Conservation (phyloP, 1,140 invertebrate genomes). For the Drosophila azteca region DNA sequence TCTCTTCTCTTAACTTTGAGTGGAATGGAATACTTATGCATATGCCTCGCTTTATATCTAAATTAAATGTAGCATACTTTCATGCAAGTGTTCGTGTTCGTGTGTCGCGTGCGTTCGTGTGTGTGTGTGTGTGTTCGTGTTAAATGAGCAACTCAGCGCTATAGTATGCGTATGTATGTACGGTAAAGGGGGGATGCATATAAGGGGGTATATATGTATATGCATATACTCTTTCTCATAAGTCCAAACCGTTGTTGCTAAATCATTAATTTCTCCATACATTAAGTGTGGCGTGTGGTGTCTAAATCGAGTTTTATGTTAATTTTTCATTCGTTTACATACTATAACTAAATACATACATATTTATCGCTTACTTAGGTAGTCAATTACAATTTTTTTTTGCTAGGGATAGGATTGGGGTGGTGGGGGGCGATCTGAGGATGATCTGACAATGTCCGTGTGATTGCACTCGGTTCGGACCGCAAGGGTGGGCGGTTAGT, state of each 20-base stretch:
- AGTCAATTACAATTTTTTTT: slow-evolving; percentile 53
- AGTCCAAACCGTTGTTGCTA: slow-evolving; percentile 70
- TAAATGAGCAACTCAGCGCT: slow-evolving; percentile 75
- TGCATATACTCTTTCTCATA: slow-evolving; percentile 49
- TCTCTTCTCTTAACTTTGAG: slow-evolving; percentile 54
- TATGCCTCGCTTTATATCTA: slow-evolving; percentile 73
- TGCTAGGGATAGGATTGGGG: slow-evolving; percentile 26
- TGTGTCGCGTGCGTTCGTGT: slow-evolving; percentile 21
- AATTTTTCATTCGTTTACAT: slow-evolving; percentile 51
- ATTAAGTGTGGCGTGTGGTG: slow-evolving; percentile 39
- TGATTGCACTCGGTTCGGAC: slow-evolving; percentile 58
- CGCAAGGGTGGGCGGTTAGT: slow-evolving; percentile 83
- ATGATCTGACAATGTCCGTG: slow-evolving; percentile 30
- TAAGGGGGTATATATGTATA: slow-evolving; percentile 34
- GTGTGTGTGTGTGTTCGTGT: slow-evolving; percentile 43
- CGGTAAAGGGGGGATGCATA: slow-evolving; percentile 9
- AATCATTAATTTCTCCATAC: slow-evolving; percentile 65
- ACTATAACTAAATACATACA: slow-evolving; percentile 75
- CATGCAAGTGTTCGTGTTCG: slow-evolving; percentile 34
- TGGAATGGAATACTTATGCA: slow-evolving; percentile 66
- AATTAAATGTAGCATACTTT: slow-evolving; percentile 71
- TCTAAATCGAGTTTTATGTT: slow-evolving; percentile 34
- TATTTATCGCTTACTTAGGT: slow-evolving; percentile 67
- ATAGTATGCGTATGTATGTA: slow-evolving; percentile 39
- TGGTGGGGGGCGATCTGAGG: neutral